Evolutionary conservation across 2,797 vertebrate genomes (phyloP), one percentile per base, ranked within the genome.

Genomic region (Merluccius polli): DNA sequence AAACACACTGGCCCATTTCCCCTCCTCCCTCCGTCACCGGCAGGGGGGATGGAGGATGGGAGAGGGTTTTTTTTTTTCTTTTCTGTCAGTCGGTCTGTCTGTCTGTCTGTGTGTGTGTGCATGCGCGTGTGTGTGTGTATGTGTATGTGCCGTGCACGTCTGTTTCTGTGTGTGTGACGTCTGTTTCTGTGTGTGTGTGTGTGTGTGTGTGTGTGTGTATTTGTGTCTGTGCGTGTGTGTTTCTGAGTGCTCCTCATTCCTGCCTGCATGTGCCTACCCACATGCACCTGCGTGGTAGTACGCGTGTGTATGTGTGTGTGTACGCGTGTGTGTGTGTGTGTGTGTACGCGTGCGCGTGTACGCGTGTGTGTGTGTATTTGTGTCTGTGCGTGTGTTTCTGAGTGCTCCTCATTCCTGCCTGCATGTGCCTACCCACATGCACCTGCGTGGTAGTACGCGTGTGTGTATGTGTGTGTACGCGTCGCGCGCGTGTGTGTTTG

Each of bases 1-100:
- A 79, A 70, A 48, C 33, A 73, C 71, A 24, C 78, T 89, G 88
- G 85, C 88, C 91, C 87, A 91, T 89, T 92, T 91, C 44, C 16
- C 33, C 33, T 35, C 33, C 33, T 35, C 33, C 44, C 44, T 21
- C 87, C 78, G 86, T 90, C 90, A 90, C 81, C 27, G 71, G 33
- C 31, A n/a, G 75, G 31, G 44, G 44, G 73, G 65, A 59, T 72
- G 75, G 36, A 68, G 52, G 44, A 52, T 44, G 70, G 24, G 70
- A 68, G 69, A 11, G 38, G 38, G 38, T 41, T n/a, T n/a, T n/a
- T n/a, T n/a, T 38, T 38, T 36, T 36, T 38, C 0, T 38, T 63
- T 1, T 71, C 32, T 38, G 70, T 71, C 18, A 36, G 70, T 71
- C 32, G 36, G 33, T 36, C 16, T n/a, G 18, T 38, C 32, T 38